Base-by-base conservation (phyloP, 2,797 vertebrate species). In the Smutsia temminckii region DNA sequence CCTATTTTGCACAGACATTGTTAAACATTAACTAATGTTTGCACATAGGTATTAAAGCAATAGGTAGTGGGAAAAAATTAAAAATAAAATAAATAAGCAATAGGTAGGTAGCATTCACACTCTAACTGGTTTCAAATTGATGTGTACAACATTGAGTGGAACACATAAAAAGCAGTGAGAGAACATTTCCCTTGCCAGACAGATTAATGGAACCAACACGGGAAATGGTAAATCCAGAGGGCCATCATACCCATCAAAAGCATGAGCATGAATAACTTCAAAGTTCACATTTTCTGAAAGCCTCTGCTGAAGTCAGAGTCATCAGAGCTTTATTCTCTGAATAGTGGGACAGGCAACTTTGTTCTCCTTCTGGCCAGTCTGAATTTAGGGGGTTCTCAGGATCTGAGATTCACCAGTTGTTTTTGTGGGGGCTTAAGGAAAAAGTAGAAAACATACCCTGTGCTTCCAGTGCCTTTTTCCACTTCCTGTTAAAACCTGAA, bases 401-500 rank as follows among this genome's bases (percentile, higher is more conserved):
- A 63, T 63, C 69, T 84, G 72, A 78, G 13, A 64, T 72, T 46
- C 16, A 72, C 25, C 55, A 8, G 18, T 71, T 66, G 71, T 59
- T 72, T 64, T 68, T 23, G 14, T 29, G n/a, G 6, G 34, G 3
- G 25, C 3, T 68, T 83, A 89, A 79, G 17, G 85, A 80, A 86
- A 55, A 80, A 89, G 17, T 49, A 69, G 68, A 51, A 94, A 37
- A 66, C 37, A 74, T 49, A 63, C 10, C 13, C 23, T 85, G 32
- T 51, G 53, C 34, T 95, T 23, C 21, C 40, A 55, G 27, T 42
- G 32, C 16, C 7, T 51, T 89, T 86, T 68, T 61, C 21, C 3
- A 64, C 78, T 78, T 95, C 29, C 69, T 90, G 46, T 75, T 90
- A 69, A 71, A 78, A 83, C 25, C 55, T 79, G 32, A 86, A 40